Evolutionary conservation across 1,140 invertebrate species (phyloP).

Genomic region (Psilanteris sp.): DNA sequence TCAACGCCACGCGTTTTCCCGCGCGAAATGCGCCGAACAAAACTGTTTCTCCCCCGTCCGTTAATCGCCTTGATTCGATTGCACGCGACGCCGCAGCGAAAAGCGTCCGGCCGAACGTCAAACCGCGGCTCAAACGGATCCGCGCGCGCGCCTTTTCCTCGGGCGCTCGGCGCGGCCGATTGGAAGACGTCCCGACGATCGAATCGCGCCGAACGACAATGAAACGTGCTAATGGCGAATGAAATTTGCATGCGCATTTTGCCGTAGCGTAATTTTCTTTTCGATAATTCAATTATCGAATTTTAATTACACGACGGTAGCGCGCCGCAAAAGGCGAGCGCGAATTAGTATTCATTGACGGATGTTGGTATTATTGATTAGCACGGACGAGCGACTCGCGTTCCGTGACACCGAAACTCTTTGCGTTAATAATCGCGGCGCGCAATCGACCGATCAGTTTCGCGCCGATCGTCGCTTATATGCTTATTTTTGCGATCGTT

Average conservation of each 20-base stretch:
- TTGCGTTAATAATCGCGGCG: constrained; percentile 38
- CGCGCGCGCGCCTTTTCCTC: neutral
- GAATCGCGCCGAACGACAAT: constrained; percentile 19
- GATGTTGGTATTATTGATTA: constrained; percentile 55
- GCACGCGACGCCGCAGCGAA: neutral
- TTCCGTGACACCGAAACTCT: constrained; percentile 53
- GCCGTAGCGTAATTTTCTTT: constrained; percentile 35
- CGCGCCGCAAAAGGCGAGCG: constrained; percentile 31
- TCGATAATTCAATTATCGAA: constrained; percentile 58
- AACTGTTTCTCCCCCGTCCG: neutral
- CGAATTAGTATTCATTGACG: constrained; percentile 49
- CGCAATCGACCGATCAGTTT: constrained; percentile 37
- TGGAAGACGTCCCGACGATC: constrained; percentile 8
- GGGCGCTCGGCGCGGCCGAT: neutral
- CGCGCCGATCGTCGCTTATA: no score
- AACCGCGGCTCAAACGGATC: constrained; percentile 12
- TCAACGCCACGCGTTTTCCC: constrained; percentile 12
- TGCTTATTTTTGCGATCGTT: no score
- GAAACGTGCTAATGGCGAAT: constrained; percentile 43
- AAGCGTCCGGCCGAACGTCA: neutral
- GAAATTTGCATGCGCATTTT: constrained; percentile 45
- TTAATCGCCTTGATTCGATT: constrained; percentile 4
- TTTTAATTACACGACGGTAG: constrained; percentile 41
- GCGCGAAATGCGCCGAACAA: neutral
- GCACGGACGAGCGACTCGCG: constrained; percentile 49